A percentile compares a stretch with the other conserved stretches of the same genome.
Conservation (phyloP, 2,888 invertebrate species). For the Hydrotaea cyrtoneurina region DNA sequence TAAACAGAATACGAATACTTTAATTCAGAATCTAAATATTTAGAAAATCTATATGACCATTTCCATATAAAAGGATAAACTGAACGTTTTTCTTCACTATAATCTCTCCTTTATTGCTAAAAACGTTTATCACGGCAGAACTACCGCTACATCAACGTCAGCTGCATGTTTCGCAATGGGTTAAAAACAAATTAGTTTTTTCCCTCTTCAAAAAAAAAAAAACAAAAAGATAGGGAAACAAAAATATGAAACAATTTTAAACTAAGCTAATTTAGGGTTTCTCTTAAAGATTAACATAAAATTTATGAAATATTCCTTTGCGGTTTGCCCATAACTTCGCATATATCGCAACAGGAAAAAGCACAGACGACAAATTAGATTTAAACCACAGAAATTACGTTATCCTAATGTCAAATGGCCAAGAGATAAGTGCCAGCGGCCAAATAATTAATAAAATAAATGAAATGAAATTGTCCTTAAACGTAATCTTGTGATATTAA, state of each 20-base stretch:
- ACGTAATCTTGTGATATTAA: slow-evolving; percentile 53
- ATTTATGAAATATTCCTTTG: not conserved
- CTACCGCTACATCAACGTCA: no score
- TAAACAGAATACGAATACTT: no score
- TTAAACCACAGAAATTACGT: slow-evolving; percentile 32
- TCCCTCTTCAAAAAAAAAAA: not conserved
- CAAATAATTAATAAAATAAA: slow-evolving; percentile 57
- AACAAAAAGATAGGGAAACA: no score
- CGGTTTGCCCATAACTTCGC: not conserved
- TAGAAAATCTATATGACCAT: no score
- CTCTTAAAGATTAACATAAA: not conserved
- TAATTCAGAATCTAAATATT: no score
- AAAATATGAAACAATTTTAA: not conserved
- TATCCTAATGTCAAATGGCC: slow-evolving; percentile 23
- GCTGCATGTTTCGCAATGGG: not conserved
- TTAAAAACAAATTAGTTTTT: not conserved
- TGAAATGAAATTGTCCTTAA: slow-evolving; percentile 54
- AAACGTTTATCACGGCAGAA: no score
- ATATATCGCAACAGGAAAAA: not conserved
- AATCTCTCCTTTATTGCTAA: no score
- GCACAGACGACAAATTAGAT: slow-evolving; percentile 17
- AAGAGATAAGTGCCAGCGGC: slow-evolving; percentile 24
- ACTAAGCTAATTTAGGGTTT: not conserved
- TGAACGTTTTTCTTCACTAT: no score
- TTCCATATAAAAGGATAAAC: no score